Conservation (phyloP, 1,140 invertebrate species). For the Episyrphus balteatus region DNA sequence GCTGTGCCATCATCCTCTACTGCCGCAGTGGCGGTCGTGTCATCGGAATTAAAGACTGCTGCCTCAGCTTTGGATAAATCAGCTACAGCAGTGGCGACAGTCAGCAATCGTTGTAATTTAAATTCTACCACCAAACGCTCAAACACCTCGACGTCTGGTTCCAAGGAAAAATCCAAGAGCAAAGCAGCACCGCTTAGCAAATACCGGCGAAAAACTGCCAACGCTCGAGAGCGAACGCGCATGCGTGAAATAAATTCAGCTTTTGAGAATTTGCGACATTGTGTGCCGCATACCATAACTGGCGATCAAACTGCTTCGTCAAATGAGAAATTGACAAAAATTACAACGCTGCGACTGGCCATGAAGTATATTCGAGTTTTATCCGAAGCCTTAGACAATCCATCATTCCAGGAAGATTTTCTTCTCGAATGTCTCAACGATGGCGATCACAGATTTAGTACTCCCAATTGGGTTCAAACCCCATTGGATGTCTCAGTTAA, state of each 20-base stretch:
- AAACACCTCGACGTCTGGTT: constrained; percentile 18
- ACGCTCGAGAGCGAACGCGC: constrained; percentile 70
- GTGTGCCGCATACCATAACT: constrained; percentile 50
- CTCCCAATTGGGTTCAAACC: neutral
- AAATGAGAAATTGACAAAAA: constrained; percentile 73
- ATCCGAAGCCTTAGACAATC: constrained; percentile 34
- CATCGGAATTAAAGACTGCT: constrained; percentile 4
- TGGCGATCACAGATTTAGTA: neutral
- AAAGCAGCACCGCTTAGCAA: constrained; percentile 76
- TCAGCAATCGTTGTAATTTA: constrained; percentile 8
- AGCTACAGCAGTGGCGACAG: constrained; percentile 8
- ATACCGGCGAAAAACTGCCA: constrained; percentile 79
- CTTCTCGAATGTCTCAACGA: constrained; percentile 17
- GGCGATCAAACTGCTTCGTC: constrained; percentile 36
- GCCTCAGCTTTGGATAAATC: constrained; percentile 3
- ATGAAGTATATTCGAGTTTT: constrained; percentile 76
- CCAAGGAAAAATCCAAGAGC: constrained; percentile 43
- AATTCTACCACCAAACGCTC: constrained; percentile 1
- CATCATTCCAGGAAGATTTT: constrained; percentile 23
- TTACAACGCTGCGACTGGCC: constrained; percentile 72
- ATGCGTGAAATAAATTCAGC: constrained; percentile 84
- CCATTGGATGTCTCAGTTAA: constrained; percentile 8
- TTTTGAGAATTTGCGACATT: constrained; percentile 65
- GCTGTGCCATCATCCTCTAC: neutral
- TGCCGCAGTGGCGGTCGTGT: neutral